Conservation (phyloP, 2,113 vertebrate species). For the Diphyllodes magnificus region DNA sequence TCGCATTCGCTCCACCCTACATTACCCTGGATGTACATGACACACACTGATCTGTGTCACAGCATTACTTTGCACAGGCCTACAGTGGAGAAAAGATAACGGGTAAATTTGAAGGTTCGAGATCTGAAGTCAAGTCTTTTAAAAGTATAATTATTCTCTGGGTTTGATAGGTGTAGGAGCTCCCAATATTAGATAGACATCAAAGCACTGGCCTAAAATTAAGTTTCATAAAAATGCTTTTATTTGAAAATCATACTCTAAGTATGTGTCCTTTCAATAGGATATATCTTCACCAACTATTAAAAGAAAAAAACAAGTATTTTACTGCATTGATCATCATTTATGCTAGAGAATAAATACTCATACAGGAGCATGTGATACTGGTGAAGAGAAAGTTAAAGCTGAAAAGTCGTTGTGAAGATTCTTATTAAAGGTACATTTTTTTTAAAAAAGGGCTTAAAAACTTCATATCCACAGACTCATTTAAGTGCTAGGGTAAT, state of each 20-base stretch:
- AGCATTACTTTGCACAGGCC: neutral
- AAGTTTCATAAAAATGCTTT: neutral
- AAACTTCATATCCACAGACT: neutral
- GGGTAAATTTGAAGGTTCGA: neutral
- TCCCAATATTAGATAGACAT: neutral
- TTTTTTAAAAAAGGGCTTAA: neutral
- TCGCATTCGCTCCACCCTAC: neutral
- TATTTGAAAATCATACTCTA: neutral
- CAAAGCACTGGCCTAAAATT: neutral
- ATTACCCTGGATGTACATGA: neutral
- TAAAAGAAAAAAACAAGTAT: neutral
- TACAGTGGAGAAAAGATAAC: neutral
- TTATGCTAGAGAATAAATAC: neutral
- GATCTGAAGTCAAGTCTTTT: neutral
- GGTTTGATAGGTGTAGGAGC: neutral
- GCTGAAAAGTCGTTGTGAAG: neutral
- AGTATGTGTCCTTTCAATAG: neutral
- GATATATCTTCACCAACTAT: neutral
- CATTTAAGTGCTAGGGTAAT: neutral
- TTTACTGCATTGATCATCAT: neutral
- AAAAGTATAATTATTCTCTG: neutral
- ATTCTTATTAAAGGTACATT: neutral
- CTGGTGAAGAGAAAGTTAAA: neutral
- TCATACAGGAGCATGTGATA: neutral
- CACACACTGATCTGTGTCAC: too few relatives aligned